Base-by-base conservation (phyloP, 2,113 vertebrate genomes). In the Edolisoma coerulescens region DNA sequence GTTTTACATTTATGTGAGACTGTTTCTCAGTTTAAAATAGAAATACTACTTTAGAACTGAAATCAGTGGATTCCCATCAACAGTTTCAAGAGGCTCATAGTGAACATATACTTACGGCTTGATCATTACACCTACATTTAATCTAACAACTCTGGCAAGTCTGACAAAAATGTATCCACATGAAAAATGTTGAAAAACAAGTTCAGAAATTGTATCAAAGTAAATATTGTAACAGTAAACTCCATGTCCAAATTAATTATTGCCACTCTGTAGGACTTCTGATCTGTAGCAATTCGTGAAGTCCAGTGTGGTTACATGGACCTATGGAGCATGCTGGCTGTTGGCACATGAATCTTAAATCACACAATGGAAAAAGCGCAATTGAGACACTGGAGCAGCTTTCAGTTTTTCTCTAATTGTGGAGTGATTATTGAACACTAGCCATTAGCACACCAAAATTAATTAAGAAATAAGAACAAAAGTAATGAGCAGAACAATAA, bases 351-450 rank as follows among this genome's bases (percentile, higher is more conserved):
- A 27, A 44, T 16, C 16, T 57, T 22, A n/a, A 70, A 16, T 23
- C 26, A 45, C 0, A 0, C 13, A 42, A 15, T 5, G 16, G 20
- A 47, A 75, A 85, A 71, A 64, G 0, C 39, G 32, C 35, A 79
- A 76, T 6, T 7, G 15, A 47, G 30, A 60, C 39, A 33, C 32
- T 50, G 5, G 19, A 73, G 44, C 23, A 92, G 33, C 7, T 60
- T 53, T 63, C 24, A 3, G 6, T 53, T 68, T 11, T 70, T 61
- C 64, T 63, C 20, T 39, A 44, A 39, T 3, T 71, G 8, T 50
- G 35, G 13, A 41, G 7, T 23, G 28, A 67, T 67, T 42, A 68
- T 13, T 33, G 42, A 85, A 56, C 14, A 27, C 22, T 13, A 75
- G 20, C 10, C 52, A 79, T 57, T 23, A 82, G 14, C 32, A 68